A percentile compares a stretch with the other conserved stretches of the same genome.
phyloP scores from a whole-genome alignment of 2,113 vertebrate genomes.

The Macquaria australasica region DNA sequence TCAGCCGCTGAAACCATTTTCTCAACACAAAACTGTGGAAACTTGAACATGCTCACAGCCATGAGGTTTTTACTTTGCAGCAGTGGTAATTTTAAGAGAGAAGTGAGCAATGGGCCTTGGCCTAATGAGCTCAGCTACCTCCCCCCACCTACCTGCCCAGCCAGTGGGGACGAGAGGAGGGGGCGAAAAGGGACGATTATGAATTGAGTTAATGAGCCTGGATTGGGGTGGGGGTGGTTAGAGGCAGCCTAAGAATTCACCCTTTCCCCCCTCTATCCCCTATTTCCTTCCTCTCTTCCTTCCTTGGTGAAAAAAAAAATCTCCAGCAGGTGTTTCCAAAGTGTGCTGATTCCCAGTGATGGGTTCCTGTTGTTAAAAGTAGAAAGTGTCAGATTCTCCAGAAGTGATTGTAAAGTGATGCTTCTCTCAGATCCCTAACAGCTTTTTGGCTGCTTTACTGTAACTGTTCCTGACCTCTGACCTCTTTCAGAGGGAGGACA shows the following conservation, averaged over 20 bases:
- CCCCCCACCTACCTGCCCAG: constrained; percentile 33
- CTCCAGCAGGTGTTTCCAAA: constrained; percentile 71
- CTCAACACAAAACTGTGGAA: constrained; percentile 28
- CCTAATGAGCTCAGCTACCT: constrained; percentile 73
- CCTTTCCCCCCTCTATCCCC: background rate
- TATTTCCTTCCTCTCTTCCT: constrained; percentile 31
- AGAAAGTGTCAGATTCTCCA: constrained; percentile 48
- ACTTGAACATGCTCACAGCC: background rate
- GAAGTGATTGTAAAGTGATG: constrained; percentile 40
- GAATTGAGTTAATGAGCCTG: constrained; percentile 85
- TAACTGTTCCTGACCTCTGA: constrained; percentile 26
- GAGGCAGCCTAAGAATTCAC: constrained; percentile 62
- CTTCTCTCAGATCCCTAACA: constrained; percentile 9
- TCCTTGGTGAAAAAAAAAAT: constrained; percentile 7
- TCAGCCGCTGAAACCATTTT: background rate
- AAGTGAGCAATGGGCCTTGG: constrained; percentile 36
- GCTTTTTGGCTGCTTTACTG: background rate
- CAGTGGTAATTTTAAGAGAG: constrained; percentile 42
- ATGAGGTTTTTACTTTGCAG: constrained; percentile 38
- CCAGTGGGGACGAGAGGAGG: constrained; percentile 33
- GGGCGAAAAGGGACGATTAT: constrained; percentile 74
- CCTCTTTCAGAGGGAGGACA: background rate
- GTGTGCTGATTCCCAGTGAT: constrained; percentile 57
- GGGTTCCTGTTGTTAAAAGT: constrained; percentile 52
- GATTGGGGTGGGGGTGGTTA: constrained; percentile 33